These are phyloP conservation scores for Anser cygnoides DNA, from an alignment of 2,113 vertebrate species.

Conservation along the genomic window DNA sequence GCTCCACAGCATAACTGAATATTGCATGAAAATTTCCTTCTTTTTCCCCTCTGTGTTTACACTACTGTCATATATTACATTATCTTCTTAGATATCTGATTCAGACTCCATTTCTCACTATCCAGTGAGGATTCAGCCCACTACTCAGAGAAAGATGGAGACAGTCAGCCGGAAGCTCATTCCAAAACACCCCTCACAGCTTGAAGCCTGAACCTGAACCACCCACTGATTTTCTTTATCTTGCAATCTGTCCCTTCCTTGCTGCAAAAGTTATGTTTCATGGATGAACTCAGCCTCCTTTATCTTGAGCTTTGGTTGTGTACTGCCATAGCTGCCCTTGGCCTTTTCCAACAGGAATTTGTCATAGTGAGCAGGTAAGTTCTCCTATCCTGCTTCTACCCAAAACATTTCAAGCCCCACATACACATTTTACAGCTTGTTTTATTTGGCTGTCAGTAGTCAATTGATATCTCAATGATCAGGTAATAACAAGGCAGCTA, in stretches of 20 bases:
- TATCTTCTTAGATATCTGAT: background rate
- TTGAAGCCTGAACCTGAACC: background rate
- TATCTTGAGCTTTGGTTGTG: background rate
- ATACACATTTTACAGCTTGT: background rate
- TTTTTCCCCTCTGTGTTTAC: background rate
- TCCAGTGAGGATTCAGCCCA: background rate
- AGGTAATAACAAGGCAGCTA: background rate
- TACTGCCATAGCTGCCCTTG: background rate
- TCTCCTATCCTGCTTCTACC: background rate
- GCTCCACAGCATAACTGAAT: background rate
- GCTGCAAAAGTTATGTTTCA: background rate
- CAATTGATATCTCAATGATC: background rate
- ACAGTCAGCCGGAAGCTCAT: fast-evolving
- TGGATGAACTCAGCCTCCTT: background rate
- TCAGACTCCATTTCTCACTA: background rate
- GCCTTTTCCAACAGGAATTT: background rate
- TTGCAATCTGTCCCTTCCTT: background rate
- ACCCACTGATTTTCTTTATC: background rate
- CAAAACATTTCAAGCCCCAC: background rate
- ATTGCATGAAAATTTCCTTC: background rate
- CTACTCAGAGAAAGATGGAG: background rate
- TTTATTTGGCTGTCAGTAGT: background rate
- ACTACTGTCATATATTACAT: background rate
- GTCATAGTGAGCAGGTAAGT: background rate
- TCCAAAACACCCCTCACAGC: fast-evolving